Evolutionary conservation across 2,888 invertebrate genomes (phyloP), one percentile per base, ranked within the genome.

Genomic region (Calameuta filiformis): DNA sequence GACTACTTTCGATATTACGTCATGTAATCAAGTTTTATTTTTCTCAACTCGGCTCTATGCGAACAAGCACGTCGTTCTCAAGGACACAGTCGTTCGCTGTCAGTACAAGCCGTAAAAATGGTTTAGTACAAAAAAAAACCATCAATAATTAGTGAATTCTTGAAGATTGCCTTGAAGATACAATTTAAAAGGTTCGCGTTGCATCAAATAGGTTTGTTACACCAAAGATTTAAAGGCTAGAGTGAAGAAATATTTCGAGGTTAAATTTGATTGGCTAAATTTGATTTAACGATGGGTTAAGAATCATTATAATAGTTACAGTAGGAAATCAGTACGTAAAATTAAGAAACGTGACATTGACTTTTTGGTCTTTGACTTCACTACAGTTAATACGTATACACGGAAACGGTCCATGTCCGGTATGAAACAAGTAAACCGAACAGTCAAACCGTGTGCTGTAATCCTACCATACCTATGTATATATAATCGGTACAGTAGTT

Each of bases 1-100:
- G 83, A 84, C 82, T 76, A 85, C 80, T 86, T 84, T 84, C 83
- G 79, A 83, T 85, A 82, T 87, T 85, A 83, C 83, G 79, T 81
- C 83, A 87, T 71, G 74, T 34, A 12, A 77, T 77, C 30, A n/a
- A 73, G 71, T 74, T 23, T 33, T 75, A 83, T 81, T 82, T 81
- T 81, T 79, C 81, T 71, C 68, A 73, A 40, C 69, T 37, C 12
- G 12, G 31, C 23, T 15, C 31, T 71, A 15, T 30, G 33, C 71
- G 11, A 71, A 12, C 71, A 11, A n/a, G 71, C 11, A 71, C 23
- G 56, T 56, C 37, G 37, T 37, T 12, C 12, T 37, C 56, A 56
- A 56, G 56, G 56, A 56, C 56, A 15, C 56, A 23, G 23, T 6
- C 56, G 2, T 56, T 23, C 15, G 23, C 56, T 56, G 56, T 56